Conservation (phyloP, 2,797 vertebrate species). For the Sciurus carolinensis region DNA sequence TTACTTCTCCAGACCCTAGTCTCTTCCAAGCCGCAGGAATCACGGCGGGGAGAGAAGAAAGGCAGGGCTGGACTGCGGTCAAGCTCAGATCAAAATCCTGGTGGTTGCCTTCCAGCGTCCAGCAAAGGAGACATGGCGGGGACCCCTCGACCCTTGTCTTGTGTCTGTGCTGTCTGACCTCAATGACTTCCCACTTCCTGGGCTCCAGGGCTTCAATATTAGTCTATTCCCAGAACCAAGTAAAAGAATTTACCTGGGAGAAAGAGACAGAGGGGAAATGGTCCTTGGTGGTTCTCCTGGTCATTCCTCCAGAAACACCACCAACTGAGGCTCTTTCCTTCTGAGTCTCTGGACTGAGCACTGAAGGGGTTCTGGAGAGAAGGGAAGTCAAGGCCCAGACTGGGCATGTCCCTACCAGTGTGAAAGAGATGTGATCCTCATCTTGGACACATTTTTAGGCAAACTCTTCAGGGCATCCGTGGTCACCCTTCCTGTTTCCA, state of each 20-base stretch:
- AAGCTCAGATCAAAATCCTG: neutral
- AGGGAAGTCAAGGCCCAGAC: neutral
- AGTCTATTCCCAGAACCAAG: neutral
- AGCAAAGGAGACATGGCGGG: neutral
- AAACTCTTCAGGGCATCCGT: neutral
- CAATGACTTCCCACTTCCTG: neutral
- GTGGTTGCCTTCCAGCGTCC: neutral
- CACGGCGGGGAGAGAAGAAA: neutral
- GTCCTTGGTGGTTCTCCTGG: neutral
- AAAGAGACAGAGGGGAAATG: neutral
- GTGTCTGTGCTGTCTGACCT: neutral
- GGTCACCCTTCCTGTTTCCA: neutral
- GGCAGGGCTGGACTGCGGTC: neutral
- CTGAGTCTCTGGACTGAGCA: rapidly evolving
- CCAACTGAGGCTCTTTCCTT: no score
- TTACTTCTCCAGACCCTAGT: neutral
- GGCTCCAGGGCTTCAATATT: neutral
- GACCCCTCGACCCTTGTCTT: neutral
- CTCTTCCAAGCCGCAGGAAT: neutral
- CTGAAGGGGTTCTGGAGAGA: neutral
- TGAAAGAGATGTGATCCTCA: neutral
- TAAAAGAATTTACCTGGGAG: neutral
- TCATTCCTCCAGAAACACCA: neutral
- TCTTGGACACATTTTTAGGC: neutral
- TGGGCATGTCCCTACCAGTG: neutral